Conservation (phyloP, 2,888 invertebrate species). For the Agrilus biguttatus region DNA sequence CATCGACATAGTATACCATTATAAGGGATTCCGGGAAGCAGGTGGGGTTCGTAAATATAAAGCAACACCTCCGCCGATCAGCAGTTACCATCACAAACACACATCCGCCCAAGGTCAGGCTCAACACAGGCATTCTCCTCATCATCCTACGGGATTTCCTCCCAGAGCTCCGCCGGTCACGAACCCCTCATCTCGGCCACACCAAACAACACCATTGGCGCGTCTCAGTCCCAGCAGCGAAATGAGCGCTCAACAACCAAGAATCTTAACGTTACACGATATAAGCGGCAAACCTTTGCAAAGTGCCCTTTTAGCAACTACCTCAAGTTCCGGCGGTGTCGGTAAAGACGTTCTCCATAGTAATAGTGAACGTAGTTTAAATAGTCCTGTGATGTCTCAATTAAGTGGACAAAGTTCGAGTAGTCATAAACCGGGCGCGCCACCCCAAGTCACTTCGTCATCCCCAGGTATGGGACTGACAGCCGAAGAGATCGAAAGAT, state of each 20-base stretch:
- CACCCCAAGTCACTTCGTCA: conserved; percentile 50
- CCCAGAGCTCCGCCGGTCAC: conserved; percentile 59
- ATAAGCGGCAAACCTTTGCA: conserved; percentile 87
- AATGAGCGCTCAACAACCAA: conserved; percentile 77
- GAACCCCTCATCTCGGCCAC: conserved; percentile 55
- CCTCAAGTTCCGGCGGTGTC: conserved; percentile 76
- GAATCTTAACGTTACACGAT: conserved; percentile 85
- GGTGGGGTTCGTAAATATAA: conserved; percentile 76
- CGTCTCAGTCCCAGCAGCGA: conserved; percentile 85
- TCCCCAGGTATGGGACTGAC: conserved; percentile 73
- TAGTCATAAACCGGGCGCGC: conserved; percentile 56
- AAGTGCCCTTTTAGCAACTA: conserved; percentile 76
- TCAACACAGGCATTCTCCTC: conserved; percentile 65
- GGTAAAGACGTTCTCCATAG: conserved; percentile 81
- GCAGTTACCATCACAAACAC: conserved; percentile 67
- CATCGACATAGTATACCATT: conserved; percentile 92
- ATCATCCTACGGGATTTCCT: conserved; percentile 60
- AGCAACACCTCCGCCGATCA: conserved; percentile 68
- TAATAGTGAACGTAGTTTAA: conserved; percentile 81
- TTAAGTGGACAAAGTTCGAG: conserved; percentile 76
- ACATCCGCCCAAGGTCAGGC: conserved; percentile 46
- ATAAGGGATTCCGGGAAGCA: conserved; percentile 82
- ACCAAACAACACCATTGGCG: conserved; percentile 84
- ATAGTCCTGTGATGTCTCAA: conserved; percentile 87
- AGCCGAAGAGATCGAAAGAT: conserved; percentile 83